Conservation (phyloP, 2,113 vertebrate genomes). For the Trogon melanurus region DNA sequence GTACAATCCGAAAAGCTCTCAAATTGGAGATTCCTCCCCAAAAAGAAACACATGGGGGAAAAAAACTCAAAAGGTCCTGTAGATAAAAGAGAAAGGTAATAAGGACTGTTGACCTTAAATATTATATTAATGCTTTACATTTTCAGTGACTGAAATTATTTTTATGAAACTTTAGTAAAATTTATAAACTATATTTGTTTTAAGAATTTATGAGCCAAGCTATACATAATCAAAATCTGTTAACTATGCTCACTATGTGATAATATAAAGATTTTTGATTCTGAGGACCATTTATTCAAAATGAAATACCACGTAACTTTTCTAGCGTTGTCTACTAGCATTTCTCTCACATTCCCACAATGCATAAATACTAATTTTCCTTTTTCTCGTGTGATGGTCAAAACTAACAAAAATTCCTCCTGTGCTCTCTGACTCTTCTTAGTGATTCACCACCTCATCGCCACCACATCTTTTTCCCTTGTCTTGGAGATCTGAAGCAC, state of each 20-base stretch:
- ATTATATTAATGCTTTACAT: not conserved
- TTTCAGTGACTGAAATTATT: not conserved
- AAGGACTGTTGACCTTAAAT: not conserved
- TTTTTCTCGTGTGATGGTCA: not conserved
- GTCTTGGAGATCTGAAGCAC: not conserved
- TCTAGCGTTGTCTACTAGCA: accelerated
- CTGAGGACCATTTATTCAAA: not conserved
- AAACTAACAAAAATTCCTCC: not conserved
- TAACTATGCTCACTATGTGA: accelerated
- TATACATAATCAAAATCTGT: not conserved
- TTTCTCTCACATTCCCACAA: not conserved
- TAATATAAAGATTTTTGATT: not conserved
- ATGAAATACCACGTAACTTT: not conserved
- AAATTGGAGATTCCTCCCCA: not conserved
- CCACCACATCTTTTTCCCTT: not conserved
- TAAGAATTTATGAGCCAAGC: not conserved
- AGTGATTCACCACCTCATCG: not conserved
- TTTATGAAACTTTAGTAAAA: not conserved
- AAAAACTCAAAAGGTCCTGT: not conserved
- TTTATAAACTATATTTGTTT: not conserved
- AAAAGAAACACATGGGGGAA: accelerated
- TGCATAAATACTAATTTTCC: not conserved
- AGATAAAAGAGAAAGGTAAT: not conserved
- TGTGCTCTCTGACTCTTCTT: not conserved
- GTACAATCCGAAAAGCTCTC: not conserved